Conservation (phyloP, 92 coral and sea anemone genomes). For the Bergia sp. region DNA sequence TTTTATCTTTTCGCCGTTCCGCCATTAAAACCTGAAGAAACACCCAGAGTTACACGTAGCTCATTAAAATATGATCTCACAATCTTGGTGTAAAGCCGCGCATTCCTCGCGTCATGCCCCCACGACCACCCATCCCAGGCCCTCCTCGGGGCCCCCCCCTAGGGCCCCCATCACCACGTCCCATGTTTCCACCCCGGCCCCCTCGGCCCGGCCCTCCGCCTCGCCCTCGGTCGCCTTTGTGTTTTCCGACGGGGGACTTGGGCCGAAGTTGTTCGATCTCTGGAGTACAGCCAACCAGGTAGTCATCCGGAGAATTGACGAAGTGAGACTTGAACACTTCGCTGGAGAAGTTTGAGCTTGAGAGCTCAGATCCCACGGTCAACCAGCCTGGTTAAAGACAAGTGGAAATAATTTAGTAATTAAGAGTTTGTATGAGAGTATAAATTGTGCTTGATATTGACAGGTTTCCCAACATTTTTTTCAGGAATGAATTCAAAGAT, state of each 20-base stretch:
- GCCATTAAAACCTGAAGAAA: not conserved
- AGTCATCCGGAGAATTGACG: slow-evolving; percentile 74
- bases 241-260: slow-evolving; percentile 94
- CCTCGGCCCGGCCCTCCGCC: slow-evolving; percentile 76
- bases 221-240: slow-evolving; percentile 92
- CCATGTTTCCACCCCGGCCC: slow-evolving; percentile 67
- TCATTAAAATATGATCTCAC: slow-evolving; percentile 50
- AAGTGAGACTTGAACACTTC: slow-evolving; percentile 97
- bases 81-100: slow-evolving; percentile 63
- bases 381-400: slow-evolving; percentile 79
- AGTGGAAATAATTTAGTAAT: not conserved
- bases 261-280: slow-evolving; percentile 98
- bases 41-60: slow-evolving; percentile 15
- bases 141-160: slow-evolving; percentile 83
- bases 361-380: slow-evolving; percentile 89
- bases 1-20: too few relatives aligned
- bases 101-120: slow-evolving; percentile 77
- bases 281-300: slow-evolving; percentile 89
- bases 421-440: not conserved
- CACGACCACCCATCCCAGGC: slow-evolving; percentile 85
- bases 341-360: slow-evolving; percentile 93
- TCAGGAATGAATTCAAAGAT: too few relatives aligned
- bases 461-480: too few relatives aligned
- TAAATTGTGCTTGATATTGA: not conserved
- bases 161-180: slow-evolving; percentile 71